Percentiles rank a stretch among this genome's conserved stretches.
These are phyloP conservation scores for Phylloscopus collybita DNA, from an alignment of 2,797 vertebrate species.

Conservation along the genomic window DNA sequence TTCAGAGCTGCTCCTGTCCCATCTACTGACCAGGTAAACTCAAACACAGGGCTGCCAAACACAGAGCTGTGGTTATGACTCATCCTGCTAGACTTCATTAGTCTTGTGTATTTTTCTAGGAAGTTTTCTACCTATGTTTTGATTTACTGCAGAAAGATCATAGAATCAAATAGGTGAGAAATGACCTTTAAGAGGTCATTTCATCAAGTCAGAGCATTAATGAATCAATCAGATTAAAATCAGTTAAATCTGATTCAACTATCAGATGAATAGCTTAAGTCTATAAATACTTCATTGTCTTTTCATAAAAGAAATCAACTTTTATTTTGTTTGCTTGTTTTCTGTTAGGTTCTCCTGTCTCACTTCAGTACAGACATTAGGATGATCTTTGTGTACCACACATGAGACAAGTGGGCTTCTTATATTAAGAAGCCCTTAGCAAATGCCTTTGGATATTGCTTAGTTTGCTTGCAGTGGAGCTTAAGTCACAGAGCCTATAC, in stretches of 20 bases:
- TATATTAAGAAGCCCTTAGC: background rate
- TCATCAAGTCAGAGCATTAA: background rate
- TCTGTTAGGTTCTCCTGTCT: background rate
- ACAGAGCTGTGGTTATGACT: background rate
- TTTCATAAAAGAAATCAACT: background rate
- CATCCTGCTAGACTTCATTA: background rate
- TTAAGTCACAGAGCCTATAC: background rate
- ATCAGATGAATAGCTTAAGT: background rate
- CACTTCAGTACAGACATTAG: background rate
- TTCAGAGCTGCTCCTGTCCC: background rate
- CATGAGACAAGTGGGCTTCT: background rate
- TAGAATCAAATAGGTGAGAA: rapidly evolving
- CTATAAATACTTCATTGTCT: background rate
- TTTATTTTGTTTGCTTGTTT: background rate
- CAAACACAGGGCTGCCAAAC: background rate
- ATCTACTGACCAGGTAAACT: background rate
- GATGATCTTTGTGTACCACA: background rate
- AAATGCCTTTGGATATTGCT: background rate
- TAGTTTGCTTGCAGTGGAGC: background rate
- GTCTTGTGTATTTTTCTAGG: background rate
- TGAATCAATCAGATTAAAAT: background rate
- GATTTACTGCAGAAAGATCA: background rate
- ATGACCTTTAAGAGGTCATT: background rate
- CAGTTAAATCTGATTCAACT: no score
- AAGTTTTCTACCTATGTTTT: background rate